Conservation (phyloP, 2,113 vertebrate genomes). For the Colistium nudipinnis region DNA sequence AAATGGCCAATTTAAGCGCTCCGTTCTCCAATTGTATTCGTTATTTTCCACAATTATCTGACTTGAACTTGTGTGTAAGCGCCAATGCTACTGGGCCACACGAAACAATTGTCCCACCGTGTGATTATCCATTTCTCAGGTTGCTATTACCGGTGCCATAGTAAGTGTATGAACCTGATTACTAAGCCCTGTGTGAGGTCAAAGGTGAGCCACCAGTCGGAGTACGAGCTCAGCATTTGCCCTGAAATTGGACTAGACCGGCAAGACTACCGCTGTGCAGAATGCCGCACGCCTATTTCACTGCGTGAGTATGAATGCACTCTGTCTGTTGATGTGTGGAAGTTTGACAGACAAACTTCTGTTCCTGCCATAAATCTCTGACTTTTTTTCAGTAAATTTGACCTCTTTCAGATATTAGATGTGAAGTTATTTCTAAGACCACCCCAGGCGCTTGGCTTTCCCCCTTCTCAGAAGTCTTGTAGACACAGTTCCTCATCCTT, state of each 20-base stretch:
- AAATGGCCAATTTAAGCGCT: no score
- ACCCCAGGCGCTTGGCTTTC: not conserved
- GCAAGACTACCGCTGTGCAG: slow-evolving; percentile 95
- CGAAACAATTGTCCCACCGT: not conserved
- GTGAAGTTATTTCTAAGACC: not conserved
- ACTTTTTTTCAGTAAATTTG: not conserved
- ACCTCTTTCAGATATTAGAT: not conserved
- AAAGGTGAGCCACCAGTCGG: slow-evolving; percentile 96
- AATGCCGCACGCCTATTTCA: slow-evolving; percentile 91
- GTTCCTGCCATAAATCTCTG: not conserved
- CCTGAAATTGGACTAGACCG: slow-evolving; percentile 93
- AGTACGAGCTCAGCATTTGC: slow-evolving; percentile 96
- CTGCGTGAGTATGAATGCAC: slow-evolving; percentile 84
- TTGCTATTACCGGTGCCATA: slow-evolving; percentile 97
- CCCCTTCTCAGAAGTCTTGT: not conserved
- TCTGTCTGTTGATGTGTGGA: no score
- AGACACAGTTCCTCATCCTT: not conserved
- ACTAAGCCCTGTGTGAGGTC: slow-evolving; percentile 92
- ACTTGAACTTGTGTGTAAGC: no score
- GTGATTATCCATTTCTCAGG: slow-evolving; percentile 75
- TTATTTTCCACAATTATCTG: no score
- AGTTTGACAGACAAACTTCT: no score
- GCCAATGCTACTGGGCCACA: not conserved
- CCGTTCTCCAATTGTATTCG: no score
- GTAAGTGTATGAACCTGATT: slow-evolving; percentile 96